These are phyloP conservation scores for Acanthornis magna DNA, from an alignment of 2,797 vertebrate genomes.

Conservation along the genomic window DNA sequence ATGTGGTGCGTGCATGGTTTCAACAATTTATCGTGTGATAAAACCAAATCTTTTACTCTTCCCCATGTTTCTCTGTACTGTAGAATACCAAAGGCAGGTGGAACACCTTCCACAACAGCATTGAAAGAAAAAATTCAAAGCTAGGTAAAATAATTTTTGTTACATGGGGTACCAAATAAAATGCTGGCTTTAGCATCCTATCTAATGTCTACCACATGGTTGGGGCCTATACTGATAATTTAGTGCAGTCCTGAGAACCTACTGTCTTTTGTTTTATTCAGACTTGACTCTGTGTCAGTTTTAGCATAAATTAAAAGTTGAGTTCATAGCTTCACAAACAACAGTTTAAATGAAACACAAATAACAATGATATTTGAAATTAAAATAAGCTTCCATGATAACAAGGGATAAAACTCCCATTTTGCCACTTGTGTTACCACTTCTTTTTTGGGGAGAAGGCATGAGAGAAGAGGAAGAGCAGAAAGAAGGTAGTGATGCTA, in stretches of 20 bases:
- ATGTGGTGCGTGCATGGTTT: neutral
- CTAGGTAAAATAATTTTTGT: neutral
- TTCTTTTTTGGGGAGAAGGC: neutral
- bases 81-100: neutral
- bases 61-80: neutral
- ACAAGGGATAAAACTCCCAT: neutral
- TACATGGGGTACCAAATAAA: neutral
- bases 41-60: neutral
- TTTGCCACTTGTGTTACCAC: neutral
- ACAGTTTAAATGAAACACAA: neutral
- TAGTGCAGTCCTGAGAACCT: neutral
- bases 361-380: neutral
- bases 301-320: neutral
- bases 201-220: neutral
- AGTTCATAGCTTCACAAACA: neutral
- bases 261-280: neutral
- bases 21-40: neutral
- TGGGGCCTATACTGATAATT: neutral
- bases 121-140: neutral
- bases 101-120: neutral
- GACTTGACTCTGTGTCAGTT: neutral
- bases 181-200: neutral
- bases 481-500: neutral
- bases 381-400: neutral
- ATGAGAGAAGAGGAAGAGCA: neutral